Base-by-base conservation (phyloP, 2,888 invertebrate species). In the Aspidiotus destructor region DNA sequence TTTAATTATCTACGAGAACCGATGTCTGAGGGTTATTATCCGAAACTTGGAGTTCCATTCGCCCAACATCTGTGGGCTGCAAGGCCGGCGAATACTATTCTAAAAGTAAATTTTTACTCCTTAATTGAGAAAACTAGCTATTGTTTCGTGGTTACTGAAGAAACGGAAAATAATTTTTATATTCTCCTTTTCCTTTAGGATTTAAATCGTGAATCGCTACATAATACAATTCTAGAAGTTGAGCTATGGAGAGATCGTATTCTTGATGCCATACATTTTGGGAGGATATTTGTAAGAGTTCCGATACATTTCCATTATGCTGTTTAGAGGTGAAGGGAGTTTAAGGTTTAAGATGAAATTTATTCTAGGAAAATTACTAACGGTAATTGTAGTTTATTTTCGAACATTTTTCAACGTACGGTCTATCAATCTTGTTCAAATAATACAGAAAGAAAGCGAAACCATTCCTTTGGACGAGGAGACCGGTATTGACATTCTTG, bases 1-100 rank as follows among this genome's bases (percentile, higher is more conserved):
- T 83, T 82, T 73, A 82, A 81, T 72, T 83, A 89, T 76, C 83
- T 87, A 77, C 80, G 84, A 1, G 82, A 83, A 5, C 85, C 88
- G 13, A 87, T 92, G 72, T 76, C 77, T 0, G 89, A 91, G 76
- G 91, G 85, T 0, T 92, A 92, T 77, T 92, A 90, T 80, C 87
- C 90, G 7, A 92, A 91, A 78, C 79, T 92, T 75, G 88, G 89
- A 78, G 88, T 87, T 1, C 79, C 86, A 72, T 86, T 89, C 7
- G 83, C 89, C 28, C 87, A 87, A 74, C 80, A 88, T 0, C 80
- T 86, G 2, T 90, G 87, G 86, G 88, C 90, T 0, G 83, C 88
- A 0, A 82, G 89, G 40, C 72, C 71, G 15, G 71, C 73, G 13
- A 73, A 75, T 69, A 69, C 74, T 8, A 69, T 54, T 10, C 71